Evolutionary conservation across 2,113 vertebrate species (phyloP).

Genomic region (Bufo gargarizans): DNA sequence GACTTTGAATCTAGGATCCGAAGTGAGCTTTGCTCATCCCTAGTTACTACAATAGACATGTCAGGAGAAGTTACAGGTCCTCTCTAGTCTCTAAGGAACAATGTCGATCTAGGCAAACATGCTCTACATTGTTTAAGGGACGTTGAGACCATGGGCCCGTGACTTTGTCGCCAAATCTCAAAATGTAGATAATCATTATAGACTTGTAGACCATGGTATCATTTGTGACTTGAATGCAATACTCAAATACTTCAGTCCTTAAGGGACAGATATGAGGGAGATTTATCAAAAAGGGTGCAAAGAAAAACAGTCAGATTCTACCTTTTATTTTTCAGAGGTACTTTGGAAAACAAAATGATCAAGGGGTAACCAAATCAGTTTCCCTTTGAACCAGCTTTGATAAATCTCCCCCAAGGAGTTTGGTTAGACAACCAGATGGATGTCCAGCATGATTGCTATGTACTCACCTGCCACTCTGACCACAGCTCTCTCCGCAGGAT

Average conservation of each 20-base stretch:
- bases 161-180: neutral
- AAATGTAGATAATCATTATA: neutral
- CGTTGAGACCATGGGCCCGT: neutral
- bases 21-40: no score
- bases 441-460: neutral
- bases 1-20: no score
- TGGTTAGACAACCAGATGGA: neutral
- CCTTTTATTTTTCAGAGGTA: no score
- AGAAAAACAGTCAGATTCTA: no score
- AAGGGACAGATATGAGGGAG: neutral
- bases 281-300: neutral
- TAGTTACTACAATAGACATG: no score
- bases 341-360: no score
- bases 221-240: neutral
- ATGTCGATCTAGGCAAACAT: neutral
- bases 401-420: no score
- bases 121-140: neutral
- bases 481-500: slow-evolving; percentile 95
- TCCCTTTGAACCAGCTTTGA: no score
- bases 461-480: slow-evolving; percentile 93
- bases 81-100: no score
- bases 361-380: no score
- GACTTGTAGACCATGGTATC: neutral
- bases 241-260: neutral
- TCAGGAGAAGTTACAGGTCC: no score